Percentiles rank a stretch among this genome's conserved stretches.
These are phyloP conservation scores for Terrapene triunguis DNA, from an alignment of 2,113 vertebrate species.

Conservation along the genomic window DNA sequence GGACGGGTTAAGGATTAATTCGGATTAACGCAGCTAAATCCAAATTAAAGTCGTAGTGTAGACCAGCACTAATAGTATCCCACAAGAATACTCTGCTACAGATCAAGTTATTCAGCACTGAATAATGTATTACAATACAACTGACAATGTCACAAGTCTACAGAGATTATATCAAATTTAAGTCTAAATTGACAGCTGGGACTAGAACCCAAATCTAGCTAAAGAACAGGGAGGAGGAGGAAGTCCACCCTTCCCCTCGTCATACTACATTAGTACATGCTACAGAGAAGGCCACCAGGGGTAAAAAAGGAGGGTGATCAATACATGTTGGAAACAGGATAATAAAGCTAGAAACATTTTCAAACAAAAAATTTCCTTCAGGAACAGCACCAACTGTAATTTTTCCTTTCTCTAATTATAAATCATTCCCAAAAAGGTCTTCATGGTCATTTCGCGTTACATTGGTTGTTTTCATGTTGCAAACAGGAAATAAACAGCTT, in stretches of 20 bases:
- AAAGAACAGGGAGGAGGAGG: neutral
- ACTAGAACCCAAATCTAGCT: neutral
- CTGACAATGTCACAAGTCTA: neutral
- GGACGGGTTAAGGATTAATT: too few species aligned
- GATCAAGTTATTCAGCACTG: neutral
- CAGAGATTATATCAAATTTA: neutral
- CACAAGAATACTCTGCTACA: neutral
- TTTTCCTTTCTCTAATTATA: conserved; percentile 34
- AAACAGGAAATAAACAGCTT: conserved; percentile 28
- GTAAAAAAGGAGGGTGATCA: neutral
- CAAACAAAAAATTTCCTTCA: conserved; percentile 14
- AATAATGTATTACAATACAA: neutral
- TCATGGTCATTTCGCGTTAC: neutral
- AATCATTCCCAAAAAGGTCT: neutral
- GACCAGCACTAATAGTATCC: neutral
- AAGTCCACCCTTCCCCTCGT: neutral
- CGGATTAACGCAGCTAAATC: too few species aligned
- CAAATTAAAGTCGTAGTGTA: too few species aligned
- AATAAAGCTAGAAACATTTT: neutral
- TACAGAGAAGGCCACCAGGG: neutral
- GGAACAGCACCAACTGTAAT: neutral
- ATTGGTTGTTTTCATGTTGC: neutral
- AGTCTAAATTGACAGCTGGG: neutral
- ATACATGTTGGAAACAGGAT: neutral
- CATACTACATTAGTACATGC: neutral